Percentiles rank a stretch among this genome's conserved stretches.
These are phyloP conservation scores for Piaya cayana DNA, from an alignment of 2,113 vertebrate species.

Conservation along the genomic window DNA sequence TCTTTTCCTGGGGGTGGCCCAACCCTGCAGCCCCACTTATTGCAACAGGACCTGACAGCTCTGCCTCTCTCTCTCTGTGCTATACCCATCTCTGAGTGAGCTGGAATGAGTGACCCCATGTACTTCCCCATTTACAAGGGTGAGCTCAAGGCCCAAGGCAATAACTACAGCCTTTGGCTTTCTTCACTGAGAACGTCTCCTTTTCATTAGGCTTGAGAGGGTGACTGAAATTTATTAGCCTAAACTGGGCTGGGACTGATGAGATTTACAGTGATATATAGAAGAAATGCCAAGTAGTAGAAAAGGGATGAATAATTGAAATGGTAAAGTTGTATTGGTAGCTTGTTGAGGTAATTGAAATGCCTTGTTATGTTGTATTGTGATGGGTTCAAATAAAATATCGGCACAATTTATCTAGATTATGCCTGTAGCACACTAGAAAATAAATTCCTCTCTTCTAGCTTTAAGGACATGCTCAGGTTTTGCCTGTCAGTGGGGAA, in stretches of 20 bases:
- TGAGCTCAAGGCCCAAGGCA: neutral
- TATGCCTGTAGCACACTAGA: slow-evolving; percentile 45
- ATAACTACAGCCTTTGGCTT: slow-evolving; percentile 1
- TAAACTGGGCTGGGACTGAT: slow-evolving; percentile 65
- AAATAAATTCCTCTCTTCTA: slow-evolving; percentile 52
- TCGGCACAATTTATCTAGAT: slow-evolving; percentile 72
- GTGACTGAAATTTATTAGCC: slow-evolving; percentile 75
- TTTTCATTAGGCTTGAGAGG: slow-evolving; percentile 66
- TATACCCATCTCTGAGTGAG: fast-evolving
- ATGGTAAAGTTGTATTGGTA: slow-evolving; percentile 70
- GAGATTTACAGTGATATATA: slow-evolving; percentile 72
- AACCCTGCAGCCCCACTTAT: neutral
- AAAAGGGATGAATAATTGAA: slow-evolving; percentile 75
- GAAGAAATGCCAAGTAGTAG: slow-evolving; percentile 57
- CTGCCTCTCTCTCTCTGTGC: neutral
- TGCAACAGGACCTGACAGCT: neutral
- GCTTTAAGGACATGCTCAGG: slow-evolving; percentile 38
- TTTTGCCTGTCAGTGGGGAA: slow-evolving; percentile 62
- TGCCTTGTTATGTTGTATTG: slow-evolving; percentile 62
- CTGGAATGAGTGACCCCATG: neutral
- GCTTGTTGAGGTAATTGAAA: slow-evolving; percentile 78
- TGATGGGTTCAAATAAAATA: slow-evolving; percentile 75
- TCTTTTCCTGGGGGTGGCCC: neutral
- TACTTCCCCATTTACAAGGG: neutral
- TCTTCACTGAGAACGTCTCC: slow-evolving; percentile 45